phyloP scores from a whole-genome alignment of 2,797 vertebrate species.

The Acridotheres tristis region DNA sequence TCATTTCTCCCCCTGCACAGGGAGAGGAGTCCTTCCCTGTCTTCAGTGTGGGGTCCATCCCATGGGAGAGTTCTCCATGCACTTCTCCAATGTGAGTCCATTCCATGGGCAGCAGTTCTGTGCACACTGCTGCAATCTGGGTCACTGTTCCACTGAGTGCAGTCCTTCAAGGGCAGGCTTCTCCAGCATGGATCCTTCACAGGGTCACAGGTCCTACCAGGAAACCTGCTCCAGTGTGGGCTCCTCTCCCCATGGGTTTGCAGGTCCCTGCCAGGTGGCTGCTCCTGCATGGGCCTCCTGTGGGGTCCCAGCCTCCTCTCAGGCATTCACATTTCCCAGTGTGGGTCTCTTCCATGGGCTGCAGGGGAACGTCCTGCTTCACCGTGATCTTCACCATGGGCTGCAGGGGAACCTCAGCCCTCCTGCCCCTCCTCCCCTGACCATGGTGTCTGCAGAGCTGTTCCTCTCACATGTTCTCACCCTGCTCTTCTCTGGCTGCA shows the following conservation, averaged over 20 bases:
- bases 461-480: not conserved
- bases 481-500: not conserved
- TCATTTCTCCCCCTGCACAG: rapidly evolving
- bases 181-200: not conserved
- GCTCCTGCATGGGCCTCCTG: rapidly evolving
- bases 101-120: not conserved
- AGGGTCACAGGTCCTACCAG: not conserved
- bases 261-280: not conserved
- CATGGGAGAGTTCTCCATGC: not conserved
- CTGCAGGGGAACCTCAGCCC: not conserved
- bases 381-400: too few relatives aligned
- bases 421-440: not conserved
- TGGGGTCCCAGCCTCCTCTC: not conserved
- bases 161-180: not conserved
- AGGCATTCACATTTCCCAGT: not conserved
- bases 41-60: not conserved
- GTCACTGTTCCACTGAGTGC: not conserved
- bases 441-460: not conserved
- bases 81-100: not conserved
- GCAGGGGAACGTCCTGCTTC: not conserved
- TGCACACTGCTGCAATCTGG: not conserved
- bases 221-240: not conserved
- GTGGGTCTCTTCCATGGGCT: not conserved
- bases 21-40: not conserved
- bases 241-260: not conserved